A percentile compares a stretch with the other conserved stretches of the same genome.
Evolutionary conservation across 1,140 invertebrate species (phyloP).

Genomic region (Dendrolimus kikuchii): DNA sequence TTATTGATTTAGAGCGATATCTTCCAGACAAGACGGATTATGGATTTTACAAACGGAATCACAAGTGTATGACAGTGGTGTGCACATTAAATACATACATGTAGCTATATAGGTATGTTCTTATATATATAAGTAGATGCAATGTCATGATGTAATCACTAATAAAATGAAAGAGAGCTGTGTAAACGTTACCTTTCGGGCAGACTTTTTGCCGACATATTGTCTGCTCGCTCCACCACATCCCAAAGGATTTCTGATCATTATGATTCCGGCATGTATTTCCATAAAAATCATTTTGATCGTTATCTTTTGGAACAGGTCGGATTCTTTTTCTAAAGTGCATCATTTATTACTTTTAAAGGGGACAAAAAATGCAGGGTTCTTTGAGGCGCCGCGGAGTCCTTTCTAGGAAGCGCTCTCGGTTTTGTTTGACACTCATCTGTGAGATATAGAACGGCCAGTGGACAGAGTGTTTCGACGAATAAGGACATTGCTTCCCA

Average conservation of each 20-base stretch:
- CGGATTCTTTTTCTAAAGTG: constrained; percentile 57
- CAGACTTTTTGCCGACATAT: constrained; percentile 52
- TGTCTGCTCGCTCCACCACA: constrained; percentile 63
- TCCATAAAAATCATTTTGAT: constrained; percentile 71
- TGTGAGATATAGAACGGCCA: constrained; percentile 60
- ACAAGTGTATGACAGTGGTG: too few relatives aligned
- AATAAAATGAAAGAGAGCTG: constrained; percentile 17
- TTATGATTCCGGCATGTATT: constrained; percentile 66
- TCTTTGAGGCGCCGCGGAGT: constrained; percentile 55
- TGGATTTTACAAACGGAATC: too few relatives aligned
- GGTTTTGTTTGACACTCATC: constrained; percentile 62
- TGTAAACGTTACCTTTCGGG: constrained; percentile 23
- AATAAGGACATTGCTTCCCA: constrained; percentile 31
- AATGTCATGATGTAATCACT: constrained; percentile 23
- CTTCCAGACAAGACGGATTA: too few relatives aligned
- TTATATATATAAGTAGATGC: too few relatives aligned
- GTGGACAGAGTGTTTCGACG: constrained; percentile 47
- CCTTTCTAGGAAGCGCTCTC: constrained; percentile 59
- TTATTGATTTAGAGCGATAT: too few relatives aligned
- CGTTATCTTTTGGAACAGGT: constrained; percentile 67
- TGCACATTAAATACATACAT: too few relatives aligned
- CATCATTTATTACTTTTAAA: constrained; percentile 69
- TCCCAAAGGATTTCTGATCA: constrained; percentile 64
- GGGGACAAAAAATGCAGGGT: constrained; percentile 56
- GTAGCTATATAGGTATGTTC: too few relatives aligned